phyloP scores from a whole-genome alignment of 2,113 vertebrate genomes.

The Girardinichthys multiradiatus region DNA sequence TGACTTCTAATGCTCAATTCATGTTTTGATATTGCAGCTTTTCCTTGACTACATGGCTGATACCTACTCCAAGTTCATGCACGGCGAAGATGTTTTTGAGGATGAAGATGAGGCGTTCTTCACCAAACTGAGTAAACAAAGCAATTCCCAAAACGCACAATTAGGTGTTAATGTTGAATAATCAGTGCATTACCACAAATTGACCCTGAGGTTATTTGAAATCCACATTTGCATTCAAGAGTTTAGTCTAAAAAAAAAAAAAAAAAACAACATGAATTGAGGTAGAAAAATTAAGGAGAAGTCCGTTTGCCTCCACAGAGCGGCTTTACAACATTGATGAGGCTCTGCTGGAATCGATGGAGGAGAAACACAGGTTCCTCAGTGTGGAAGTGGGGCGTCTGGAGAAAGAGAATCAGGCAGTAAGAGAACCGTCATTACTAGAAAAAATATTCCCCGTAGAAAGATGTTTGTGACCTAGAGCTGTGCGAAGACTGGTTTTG shows the following conservation, averaged over 20 bases:
- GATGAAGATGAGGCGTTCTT: constrained; percentile 84
- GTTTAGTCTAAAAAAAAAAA: not conserved
- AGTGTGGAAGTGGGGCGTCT: constrained; percentile 85
- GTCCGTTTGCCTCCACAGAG: constrained; percentile 73
- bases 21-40: constrained; percentile 75
- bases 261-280: too few relatives aligned
- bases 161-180: too few relatives aligned
- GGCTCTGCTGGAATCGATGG: constrained; percentile 80
- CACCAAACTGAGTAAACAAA: constrained; percentile 86
- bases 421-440: constrained; percentile 38
- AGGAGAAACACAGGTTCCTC: constrained; percentile 83
- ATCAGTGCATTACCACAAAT: too few relatives aligned
- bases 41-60: constrained; percentile 87
- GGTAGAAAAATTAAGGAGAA: not conserved
- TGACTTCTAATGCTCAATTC: not conserved
- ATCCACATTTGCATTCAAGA: not conserved
- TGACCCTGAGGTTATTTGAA: too few relatives aligned
- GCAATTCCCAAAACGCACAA: not conserved
- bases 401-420: constrained; percentile 91
- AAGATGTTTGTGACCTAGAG: not conserved
- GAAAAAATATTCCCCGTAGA: not conserved
- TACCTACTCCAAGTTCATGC: constrained; percentile 91
- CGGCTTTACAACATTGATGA: constrained; percentile 90
- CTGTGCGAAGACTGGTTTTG: not conserved
- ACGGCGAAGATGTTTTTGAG: constrained; percentile 88